Conservation (phyloP, 1,140 invertebrate species). For the Drosophila miranda region DNA sequence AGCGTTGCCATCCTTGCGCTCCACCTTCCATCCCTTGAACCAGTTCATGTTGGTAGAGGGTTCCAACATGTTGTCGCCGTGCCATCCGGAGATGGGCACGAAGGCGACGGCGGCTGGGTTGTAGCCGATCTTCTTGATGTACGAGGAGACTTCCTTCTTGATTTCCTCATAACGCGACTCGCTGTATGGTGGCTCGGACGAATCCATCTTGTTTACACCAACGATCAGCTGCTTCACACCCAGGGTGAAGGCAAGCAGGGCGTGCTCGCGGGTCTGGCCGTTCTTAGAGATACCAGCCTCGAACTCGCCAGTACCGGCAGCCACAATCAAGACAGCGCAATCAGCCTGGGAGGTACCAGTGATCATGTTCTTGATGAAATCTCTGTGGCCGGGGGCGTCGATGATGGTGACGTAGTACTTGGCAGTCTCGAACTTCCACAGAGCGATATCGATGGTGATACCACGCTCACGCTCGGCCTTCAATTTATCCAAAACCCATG, state of each 20-base stretch:
- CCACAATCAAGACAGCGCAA: slow-evolving; percentile 96
- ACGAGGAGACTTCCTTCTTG: slow-evolving; percentile 93
- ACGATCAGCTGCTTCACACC: slow-evolving; percentile 97
- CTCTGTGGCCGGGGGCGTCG: slow-evolving; percentile 97
- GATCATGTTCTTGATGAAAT: slow-evolving; percentile 99
- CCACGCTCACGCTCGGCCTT: slow-evolving; percentile 98
- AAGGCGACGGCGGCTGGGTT: slow-evolving; percentile 95
- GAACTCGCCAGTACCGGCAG: slow-evolving; percentile 96
- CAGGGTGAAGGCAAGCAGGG: slow-evolving; percentile 95
- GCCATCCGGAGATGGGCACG: slow-evolving; percentile 97
- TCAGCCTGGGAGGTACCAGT: slow-evolving; percentile 96
- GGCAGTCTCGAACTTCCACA: slow-evolving; percentile 97
- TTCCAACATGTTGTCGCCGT: slow-evolving; percentile 97
- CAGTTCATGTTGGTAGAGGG: slow-evolving; percentile 91
- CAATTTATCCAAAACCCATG: slow-evolving; percentile 98
- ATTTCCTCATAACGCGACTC: slow-evolving; percentile 95
- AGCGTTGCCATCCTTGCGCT: slow-evolving; percentile 92
- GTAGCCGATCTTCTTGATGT: slow-evolving; percentile 98
- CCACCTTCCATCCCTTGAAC: slow-evolving; percentile 96
- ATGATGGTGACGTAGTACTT: slow-evolving; percentile 98
- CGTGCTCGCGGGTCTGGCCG: slow-evolving; percentile 97
- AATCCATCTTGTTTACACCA: slow-evolving; percentile 98
- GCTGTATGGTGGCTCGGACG: slow-evolving; percentile 94
- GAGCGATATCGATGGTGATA: slow-evolving; percentile 98
- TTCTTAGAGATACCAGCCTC: slow-evolving; percentile 98